Conservation (phyloP, 53 echinoderm and acorn worm species). For the Echinarachnius parma region DNA sequence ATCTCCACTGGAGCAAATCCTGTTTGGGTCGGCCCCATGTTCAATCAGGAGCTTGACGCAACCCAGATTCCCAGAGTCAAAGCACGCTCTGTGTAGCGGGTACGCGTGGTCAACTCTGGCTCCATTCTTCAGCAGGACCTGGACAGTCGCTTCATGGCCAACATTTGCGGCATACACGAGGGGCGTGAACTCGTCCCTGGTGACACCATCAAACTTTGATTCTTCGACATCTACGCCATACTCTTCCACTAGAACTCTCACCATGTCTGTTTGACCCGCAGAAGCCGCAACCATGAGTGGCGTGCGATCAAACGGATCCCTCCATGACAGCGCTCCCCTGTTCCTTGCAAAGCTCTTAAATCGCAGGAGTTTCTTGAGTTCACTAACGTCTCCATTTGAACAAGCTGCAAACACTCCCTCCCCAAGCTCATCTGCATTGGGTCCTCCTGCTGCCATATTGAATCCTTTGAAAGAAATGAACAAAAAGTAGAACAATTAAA, state of each 20-base stretch:
- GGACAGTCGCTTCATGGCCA: conserved; percentile 72
- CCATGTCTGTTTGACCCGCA: conserved; percentile 22
- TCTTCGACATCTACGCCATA: conserved; percentile 24
- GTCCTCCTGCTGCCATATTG: conserved; percentile 25
- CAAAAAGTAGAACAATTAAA: no score
- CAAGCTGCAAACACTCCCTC: conserved; percentile 16
- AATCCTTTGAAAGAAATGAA: no score
- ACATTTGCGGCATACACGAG: conserved; percentile 69
- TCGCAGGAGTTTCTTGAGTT: background rate
- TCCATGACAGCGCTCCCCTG: conserved; percentile 11
- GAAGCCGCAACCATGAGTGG: conserved; percentile 25
- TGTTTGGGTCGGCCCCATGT: conserved; percentile 25
- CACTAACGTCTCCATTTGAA: background rate
- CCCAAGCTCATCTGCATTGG: background rate
- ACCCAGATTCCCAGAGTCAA: conserved; percentile 11
- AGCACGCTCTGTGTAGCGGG: conserved; percentile 34
- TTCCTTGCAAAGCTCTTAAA: conserved; percentile 17
- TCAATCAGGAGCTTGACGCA: conserved; percentile 15
- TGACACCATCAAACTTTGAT: conserved; percentile 8
- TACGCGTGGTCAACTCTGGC: conserved; percentile 54
- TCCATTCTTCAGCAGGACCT: conserved; percentile 62
- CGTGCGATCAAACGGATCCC: conserved; percentile 33
- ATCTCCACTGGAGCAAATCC: conserved; percentile 1
- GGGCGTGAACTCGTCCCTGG: conserved; percentile 51
- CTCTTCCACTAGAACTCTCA: conserved; percentile 24